Conservation (phyloP, 92 coral and sea anemone genomes). For the Phenganax subtilis region DNA sequence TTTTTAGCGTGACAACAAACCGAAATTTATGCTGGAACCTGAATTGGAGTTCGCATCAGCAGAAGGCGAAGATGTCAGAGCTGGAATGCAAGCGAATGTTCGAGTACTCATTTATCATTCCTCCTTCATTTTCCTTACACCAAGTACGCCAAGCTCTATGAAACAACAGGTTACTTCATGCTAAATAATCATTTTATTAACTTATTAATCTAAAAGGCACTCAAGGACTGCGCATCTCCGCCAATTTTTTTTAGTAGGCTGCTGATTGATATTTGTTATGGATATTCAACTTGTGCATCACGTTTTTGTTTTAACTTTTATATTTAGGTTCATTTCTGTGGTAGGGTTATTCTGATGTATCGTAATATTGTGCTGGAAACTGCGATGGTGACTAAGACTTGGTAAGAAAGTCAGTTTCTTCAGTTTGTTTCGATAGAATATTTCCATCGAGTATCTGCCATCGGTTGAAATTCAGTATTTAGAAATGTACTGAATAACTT, state of each 20-base stretch:
- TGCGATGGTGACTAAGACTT: constrained; percentile 67
- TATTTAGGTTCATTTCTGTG: constrained; percentile 79
- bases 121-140: constrained; percentile 76
- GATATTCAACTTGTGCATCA: too few relatives aligned
- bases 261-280: too few relatives aligned
- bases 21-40: constrained; percentile 83
- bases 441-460: background rate
- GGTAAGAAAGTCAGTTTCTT: constrained; percentile 48
- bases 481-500: background rate
- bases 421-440: background rate
- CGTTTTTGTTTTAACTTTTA: background rate
- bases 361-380: constrained; percentile 83
- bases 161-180: constrained; percentile 61
- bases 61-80: constrained; percentile 81
- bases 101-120: constrained; percentile 77
- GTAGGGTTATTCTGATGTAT: constrained; percentile 80
- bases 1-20: constrained; percentile 63
- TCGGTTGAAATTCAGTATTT: too few relatives aligned
- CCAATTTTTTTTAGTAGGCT: too few relatives aligned
- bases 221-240: too few relatives aligned
- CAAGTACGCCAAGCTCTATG: constrained; percentile 51
- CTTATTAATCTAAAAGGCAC: background rate
- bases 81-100: constrained; percentile 91
- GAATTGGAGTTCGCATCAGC: constrained; percentile 22
- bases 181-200: background rate